Evolutionary conservation across 2,113 vertebrate genomes (phyloP).

Genomic region (Leptobrachium leishanense): DNA sequence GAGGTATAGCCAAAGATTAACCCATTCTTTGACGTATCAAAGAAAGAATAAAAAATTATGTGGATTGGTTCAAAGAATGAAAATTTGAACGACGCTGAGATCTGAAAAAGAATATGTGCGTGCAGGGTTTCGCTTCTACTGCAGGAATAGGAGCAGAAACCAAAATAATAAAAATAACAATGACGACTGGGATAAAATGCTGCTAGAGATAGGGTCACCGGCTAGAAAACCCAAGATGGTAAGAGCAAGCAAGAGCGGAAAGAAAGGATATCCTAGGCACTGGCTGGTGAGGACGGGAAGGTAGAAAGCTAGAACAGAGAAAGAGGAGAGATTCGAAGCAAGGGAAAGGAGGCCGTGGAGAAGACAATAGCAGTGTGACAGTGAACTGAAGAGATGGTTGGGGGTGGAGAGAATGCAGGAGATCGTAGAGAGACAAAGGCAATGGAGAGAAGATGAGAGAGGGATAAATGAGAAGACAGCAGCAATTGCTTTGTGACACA

Average conservation of each 20-base stretch:
- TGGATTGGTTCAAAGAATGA: too few relatives aligned
- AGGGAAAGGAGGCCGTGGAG: constrained; percentile 15
- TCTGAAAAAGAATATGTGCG: too few relatives aligned
- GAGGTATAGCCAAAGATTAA: too few relatives aligned
- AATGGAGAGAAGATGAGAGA: constrained; percentile 43
- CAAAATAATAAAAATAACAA: not conserved
- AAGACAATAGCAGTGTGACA: constrained; percentile 37
- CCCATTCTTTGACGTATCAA: too few relatives aligned
- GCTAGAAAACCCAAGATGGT: not conserved
- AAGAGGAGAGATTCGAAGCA: constrained; percentile 9
- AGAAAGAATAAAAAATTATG: too few relatives aligned
- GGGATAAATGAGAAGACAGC: constrained; percentile 22
- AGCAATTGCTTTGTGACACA: constrained; percentile 37
- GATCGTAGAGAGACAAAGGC: constrained; percentile 37
- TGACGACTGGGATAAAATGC: not conserved
- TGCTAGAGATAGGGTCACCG: not conserved
- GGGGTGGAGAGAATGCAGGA: constrained; percentile 41
- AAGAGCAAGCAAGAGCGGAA: not conserved
- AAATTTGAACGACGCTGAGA: too few relatives aligned
- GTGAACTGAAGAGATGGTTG: constrained; percentile 32
- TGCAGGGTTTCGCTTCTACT: too few relatives aligned
- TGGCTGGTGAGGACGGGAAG: not conserved
- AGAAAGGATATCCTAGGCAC: constrained; percentile 16
- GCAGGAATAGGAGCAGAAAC: too few relatives aligned
- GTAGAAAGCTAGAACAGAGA: not conserved